A percentile compares a stretch with the other conserved stretches of the same genome.
Evolutionary conservation across 2,888 invertebrate genomes (phyloP).

Genomic region (Apamea epomidion): DNA sequence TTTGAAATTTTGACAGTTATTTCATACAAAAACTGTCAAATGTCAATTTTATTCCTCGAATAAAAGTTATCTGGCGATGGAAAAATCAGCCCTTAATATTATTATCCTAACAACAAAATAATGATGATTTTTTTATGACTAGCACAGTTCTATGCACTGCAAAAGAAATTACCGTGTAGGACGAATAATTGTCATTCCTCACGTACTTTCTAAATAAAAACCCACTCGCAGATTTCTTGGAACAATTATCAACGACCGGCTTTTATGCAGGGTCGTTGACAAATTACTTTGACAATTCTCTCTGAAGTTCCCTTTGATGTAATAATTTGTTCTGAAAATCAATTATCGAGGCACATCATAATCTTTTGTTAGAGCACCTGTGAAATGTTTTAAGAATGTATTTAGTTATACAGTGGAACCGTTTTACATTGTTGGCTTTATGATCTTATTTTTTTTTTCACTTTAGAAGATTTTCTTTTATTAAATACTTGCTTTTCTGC

Average conservation of each 20-base stretch:
- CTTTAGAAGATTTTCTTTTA: neutral
- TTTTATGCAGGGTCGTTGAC: constrained; percentile 74
- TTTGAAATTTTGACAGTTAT: no score
- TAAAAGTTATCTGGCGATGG: no score
- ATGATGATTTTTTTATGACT: neutral
- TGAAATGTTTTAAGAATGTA: constrained; percentile 30
- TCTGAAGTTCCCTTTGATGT: constrained; percentile 82
- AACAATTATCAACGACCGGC: constrained; percentile 74
- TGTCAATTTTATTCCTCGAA: no score
- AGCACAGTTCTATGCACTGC: constrained; percentile 13
- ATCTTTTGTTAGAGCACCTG: constrained; percentile 48
- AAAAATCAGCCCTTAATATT: neutral
- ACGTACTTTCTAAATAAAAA: constrained; percentile 41
- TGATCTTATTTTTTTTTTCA: neutral
- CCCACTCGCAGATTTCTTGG: constrained; percentile 73
- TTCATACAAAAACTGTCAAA: no score
- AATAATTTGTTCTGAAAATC: constrained; percentile 68
- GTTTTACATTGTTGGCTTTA: neutral
- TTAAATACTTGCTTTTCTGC: neutral
- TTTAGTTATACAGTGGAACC: constrained; percentile 5
- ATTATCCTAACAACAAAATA: neutral
- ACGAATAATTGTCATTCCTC: constrained; percentile 40
- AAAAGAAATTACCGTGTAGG: constrained; percentile 48
- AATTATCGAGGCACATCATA: constrained; percentile 60
- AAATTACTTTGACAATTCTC: constrained; percentile 81